phyloP scores from a whole-genome alignment of 2,113 vertebrate species.

The Hystrix brachyura region DNA sequence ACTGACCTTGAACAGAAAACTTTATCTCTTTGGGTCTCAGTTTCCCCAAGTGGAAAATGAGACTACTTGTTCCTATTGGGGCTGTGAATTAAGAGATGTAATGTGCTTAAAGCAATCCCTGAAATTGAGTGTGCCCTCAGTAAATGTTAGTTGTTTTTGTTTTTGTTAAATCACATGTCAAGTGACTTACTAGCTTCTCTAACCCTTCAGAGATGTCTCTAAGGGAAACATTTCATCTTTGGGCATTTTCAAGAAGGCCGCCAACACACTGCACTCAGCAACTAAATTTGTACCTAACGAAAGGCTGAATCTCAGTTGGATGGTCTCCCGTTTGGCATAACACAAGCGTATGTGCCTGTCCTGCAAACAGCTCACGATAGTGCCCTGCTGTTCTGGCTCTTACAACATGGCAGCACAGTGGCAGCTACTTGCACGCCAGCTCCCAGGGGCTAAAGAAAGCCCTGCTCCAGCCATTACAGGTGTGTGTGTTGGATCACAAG shows the following conservation, averaged over 20 bases:
- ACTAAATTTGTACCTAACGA: too few relatives aligned
- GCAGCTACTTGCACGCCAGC: background rate
- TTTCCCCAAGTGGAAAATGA: background rate
- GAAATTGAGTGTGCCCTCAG: rapidly evolving
- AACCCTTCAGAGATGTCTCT: background rate
- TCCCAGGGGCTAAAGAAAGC: background rate
- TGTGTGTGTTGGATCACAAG: rapidly evolving
- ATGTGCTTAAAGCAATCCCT: rapidly evolving
- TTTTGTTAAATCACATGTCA: background rate
- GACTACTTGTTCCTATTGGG: background rate
- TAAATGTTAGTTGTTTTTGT: rapidly evolving
- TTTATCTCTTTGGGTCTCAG: background rate
- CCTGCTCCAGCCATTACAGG: background rate
- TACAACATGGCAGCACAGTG: rapidly evolving
- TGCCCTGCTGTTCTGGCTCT: background rate
- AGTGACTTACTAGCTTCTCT: background rate
- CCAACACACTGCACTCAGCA: background rate
- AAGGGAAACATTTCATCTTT: background rate
- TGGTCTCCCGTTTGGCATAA: background rate
- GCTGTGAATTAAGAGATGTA: background rate
- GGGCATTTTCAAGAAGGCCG: background rate
- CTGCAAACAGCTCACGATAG: background rate
- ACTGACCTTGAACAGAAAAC: background rate
- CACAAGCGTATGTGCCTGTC: background rate
- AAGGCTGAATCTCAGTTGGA: background rate